phyloP scores from a whole-genome alignment of 2,888 invertebrate species.

The Lumbricus terrestris region DNA sequence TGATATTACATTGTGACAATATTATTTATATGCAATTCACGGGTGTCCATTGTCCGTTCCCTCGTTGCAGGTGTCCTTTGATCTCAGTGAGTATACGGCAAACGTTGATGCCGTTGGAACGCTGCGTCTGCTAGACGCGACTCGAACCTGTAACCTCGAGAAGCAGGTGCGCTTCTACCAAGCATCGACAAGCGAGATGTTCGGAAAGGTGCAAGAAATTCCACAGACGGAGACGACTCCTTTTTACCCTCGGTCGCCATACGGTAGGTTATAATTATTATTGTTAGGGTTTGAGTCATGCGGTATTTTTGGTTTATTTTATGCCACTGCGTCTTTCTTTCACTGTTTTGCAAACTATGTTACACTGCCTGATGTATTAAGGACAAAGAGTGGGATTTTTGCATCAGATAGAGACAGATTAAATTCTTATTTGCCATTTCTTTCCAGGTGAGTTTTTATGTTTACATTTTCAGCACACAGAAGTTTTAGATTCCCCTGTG shows the following conservation, averaged over 20 bases:
- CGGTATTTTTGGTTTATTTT: conserved; percentile 11
- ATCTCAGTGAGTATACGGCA: conserved; percentile 96
- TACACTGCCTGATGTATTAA: no score
- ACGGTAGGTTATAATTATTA: conserved; percentile 50
- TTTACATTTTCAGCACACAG: no score
- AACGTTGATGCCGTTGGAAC: conserved; percentile 67
- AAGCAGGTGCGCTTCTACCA: conserved; percentile 56
- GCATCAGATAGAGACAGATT: no score
- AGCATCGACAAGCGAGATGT: conserved; percentile 60
- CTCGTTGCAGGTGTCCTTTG: conserved; percentile 76
- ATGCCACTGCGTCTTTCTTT: no score
- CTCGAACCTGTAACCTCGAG: conserved; percentile 54
- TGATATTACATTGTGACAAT: neutral
- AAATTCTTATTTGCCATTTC: no score
- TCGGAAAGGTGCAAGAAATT: conserved; percentile 59
- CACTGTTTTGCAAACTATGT: no score
- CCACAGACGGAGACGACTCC: conserved; percentile 61
- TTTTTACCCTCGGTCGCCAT: conserved; percentile 60
- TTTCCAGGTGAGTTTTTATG: no score
- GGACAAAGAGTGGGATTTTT: no score
- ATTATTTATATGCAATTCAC: neutral
- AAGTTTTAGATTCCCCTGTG: neutral
- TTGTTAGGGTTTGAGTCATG: neutral
- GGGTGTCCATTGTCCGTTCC: neutral
- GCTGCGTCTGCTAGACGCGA: conserved; percentile 57